Conservation (phyloP, 2,888 invertebrate genomes). For the Lasioglossum villosulum region DNA sequence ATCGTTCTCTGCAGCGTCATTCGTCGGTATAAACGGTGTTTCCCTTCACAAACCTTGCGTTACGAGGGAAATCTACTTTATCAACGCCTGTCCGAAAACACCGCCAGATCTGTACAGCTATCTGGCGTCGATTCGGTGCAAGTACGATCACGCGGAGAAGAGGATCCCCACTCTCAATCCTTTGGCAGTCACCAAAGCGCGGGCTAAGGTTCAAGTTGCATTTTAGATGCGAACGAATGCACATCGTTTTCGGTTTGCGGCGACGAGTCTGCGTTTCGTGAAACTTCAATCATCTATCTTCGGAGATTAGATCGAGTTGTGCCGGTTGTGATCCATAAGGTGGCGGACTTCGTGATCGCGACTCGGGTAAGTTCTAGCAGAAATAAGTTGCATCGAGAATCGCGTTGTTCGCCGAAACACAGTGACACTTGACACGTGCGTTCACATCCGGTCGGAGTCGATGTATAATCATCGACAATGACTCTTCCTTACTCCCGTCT, state of each 20-base stretch:
- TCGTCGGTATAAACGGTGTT: background rate
- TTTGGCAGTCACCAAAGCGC: conserved; percentile 78
- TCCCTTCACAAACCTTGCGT: no score
- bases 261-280: conserved; percentile 61
- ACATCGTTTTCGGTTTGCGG: conserved; percentile 79
- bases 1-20: background rate
- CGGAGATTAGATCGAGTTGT: conserved; percentile 37
- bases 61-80: background rate
- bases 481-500: background rate
- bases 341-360: conserved; percentile 23
- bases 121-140: conserved; percentile 18
- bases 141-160: conserved; percentile 6
- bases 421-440: background rate
- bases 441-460: background rate
- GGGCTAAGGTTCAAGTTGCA: conserved; percentile 83
- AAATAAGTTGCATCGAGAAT: background rate
- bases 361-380: conserved; percentile 39
- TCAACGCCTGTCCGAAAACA: background rate
- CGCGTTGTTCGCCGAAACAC: background rate
- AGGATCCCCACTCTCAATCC: conserved; percentile 55
- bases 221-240: conserved; percentile 83
- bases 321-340: conserved; percentile 35
- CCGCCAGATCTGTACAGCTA: conserved; percentile 22
- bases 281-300: conserved; percentile 36
- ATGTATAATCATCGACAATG: background rate